phyloP scores from a whole-genome alignment of 2,888 invertebrate genomes.

The Adelphocoris suturalis region DNA sequence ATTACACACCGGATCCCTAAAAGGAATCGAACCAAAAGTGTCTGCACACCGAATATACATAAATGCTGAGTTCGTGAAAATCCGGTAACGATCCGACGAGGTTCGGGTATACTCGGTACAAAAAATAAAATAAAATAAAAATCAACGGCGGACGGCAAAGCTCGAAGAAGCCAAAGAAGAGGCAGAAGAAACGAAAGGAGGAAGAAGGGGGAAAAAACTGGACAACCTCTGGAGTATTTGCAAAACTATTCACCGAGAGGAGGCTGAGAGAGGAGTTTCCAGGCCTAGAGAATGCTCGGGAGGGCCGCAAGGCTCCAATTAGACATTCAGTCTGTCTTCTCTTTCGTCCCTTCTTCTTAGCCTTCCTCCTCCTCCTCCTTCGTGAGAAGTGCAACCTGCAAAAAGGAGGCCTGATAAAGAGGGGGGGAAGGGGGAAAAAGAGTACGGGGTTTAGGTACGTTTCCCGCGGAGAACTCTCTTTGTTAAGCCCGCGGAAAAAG shows the following conservation, averaged over 20 bases:
- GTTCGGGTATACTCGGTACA: not conserved
- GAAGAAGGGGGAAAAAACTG: slow-evolving; percentile 51
- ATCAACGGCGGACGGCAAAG: not conserved
- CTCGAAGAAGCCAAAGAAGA: slow-evolving; percentile 13
- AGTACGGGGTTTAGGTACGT: not conserved
- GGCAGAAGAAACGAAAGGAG: not conserved
- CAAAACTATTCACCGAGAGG: slow-evolving; percentile 60
- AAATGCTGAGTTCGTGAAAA: not conserved
- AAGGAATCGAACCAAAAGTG: too few relatives aligned
- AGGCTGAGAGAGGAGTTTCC: not conserved
- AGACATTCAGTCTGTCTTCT: slow-evolving; percentile 57
- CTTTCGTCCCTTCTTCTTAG: not conserved
- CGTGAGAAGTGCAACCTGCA: not conserved
- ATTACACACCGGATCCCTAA: not conserved
- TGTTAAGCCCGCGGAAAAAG: slow-evolving; percentile 48
- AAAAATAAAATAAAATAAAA: not conserved
- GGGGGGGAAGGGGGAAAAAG: not conserved
- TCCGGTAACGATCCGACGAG: slow-evolving; percentile 47
- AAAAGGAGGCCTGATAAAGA: not conserved
- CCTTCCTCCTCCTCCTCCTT: not conserved
- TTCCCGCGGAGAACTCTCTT: slow-evolving; percentile 21
- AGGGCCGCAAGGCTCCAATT: slow-evolving; percentile 12
- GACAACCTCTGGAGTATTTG: slow-evolving; percentile 63
- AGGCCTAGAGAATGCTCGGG: slow-evolving; percentile 10
- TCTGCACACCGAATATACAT: not conserved